Base-by-base conservation (phyloP, 2,113 vertebrate species). In the Myrmecophaga tridactyla region DNA sequence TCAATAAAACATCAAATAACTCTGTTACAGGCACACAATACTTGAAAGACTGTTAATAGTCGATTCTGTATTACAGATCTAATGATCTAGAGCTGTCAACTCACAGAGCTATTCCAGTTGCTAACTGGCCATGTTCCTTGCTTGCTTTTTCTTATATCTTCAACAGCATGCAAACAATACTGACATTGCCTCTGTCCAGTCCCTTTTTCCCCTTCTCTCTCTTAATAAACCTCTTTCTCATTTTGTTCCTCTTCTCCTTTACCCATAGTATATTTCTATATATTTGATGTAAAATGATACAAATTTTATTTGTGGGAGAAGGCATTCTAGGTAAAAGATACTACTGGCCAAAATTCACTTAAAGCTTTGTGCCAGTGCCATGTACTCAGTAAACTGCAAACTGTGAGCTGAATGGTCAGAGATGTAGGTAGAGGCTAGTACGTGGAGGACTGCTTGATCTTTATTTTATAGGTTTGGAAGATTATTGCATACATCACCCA, bases 291-390 rank as follows among this genome's bases (percentile, higher is more conserved):
- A 25, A 75, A 75, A 75, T 75, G 17, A 46, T 46, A 75, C 21
- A 81, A 53, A 31, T 95, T 77, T 7, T 88, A 15, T 51, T 69
- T 87, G 48, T 70, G 43, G 34, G 34, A 72, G n/a, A 89, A 63
- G 34, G 21, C 25, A 70, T 51, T 77, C 13, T 96, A 89, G 17
- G 62, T 96, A 92, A 93, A 89, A 46, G 4, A 20, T 91, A 65
- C 60, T 62, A 65, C 3, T 85, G 17, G 85, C 65, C 58, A 76
- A 41, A 92, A 80, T 86, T 70, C 36, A 90, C 76, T 94, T 95
- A 81, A 31, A 83, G 60, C 18, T 31, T 53, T 69, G 51, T 78
- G 23, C 53, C 41, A 76, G 39, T 17, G 27, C 43, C 4, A 34
- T 23, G 2, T 70, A 12, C 18, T 77, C 48, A 88, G 41, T 48